phyloP scores from a whole-genome alignment of 2,888 invertebrate species.

The Aphidius colemani region DNA sequence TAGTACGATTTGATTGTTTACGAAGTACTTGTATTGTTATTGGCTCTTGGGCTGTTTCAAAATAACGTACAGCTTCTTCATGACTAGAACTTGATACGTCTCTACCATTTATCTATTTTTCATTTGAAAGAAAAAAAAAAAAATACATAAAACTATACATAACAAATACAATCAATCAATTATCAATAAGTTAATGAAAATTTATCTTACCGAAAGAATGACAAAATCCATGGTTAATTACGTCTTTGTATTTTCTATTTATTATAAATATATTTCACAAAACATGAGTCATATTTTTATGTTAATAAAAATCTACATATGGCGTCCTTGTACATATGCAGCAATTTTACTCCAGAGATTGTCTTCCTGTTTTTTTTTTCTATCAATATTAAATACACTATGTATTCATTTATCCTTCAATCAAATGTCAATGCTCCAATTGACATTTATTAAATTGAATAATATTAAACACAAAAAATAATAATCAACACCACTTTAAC shows the following conservation, averaged over 20 bases:
- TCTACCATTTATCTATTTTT: conserved; percentile 65
- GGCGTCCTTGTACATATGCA: conserved; percentile 6
- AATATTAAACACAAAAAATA: no score
- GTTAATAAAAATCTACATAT: conserved; percentile 14
- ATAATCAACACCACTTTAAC: no score
- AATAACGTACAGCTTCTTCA: conserved; percentile 67
- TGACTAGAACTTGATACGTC: conserved; percentile 68
- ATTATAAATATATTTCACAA: neutral
- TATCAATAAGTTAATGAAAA: no score
- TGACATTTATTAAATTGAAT: no score
- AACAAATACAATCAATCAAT: neutral
- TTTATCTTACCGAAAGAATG: conserved; percentile 23
- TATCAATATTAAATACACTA: no score
- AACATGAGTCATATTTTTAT: neutral
- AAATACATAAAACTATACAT: neutral
- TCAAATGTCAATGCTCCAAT: no score
- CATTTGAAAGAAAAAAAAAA: conserved; percentile 36
- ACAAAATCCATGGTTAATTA: conserved; percentile 26
- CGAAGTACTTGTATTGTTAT: conserved; percentile 67
- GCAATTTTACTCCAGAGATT: no score
- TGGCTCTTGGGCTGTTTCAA: conserved; percentile 66
- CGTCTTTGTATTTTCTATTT: neutral
- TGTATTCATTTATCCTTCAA: no score
- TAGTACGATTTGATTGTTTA: conserved; percentile 44
- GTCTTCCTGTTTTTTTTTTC: no score